Evolutionary conservation across 2,888 invertebrate genomes (phyloP).

Genomic region (Ectemnius cavifrons): DNA sequence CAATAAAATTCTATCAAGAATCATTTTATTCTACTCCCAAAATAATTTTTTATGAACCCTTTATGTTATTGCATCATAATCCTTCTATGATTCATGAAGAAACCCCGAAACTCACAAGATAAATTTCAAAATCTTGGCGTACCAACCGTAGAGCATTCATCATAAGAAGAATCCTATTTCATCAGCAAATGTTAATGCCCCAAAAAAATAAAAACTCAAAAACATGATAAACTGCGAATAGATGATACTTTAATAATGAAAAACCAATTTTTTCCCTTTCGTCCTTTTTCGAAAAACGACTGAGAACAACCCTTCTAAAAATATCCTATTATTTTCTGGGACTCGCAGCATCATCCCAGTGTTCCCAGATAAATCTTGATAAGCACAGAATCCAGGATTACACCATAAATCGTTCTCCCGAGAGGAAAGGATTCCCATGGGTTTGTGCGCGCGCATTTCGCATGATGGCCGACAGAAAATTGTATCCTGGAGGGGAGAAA

Average conservation of each 20-base stretch:
- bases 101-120: neutral
- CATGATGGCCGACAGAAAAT: constrained; percentile 71
- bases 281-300: no score
- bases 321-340: no score
- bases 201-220: no score
- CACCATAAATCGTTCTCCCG: neutral
- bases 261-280: no score
- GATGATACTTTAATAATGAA: no score
- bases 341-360: no score
- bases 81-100: neutral
- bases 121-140: neutral
- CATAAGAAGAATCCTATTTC: neutral
- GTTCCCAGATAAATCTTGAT: no score
- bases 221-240: no score
- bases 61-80: neutral
- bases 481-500: constrained; percentile 34
- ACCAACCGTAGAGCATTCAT: neutral
- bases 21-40: neutral
- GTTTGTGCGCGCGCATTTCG: constrained; percentile 68
- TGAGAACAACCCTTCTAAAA: no score
- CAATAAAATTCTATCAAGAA: neutral
- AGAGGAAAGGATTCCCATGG: constrained; percentile 2
- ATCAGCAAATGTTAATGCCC: no score
- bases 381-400: neutral
- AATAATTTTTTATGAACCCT: neutral